phyloP scores from a whole-genome alignment of 2,113 vertebrate species.

The Psilopsiagon aurifrons region DNA sequence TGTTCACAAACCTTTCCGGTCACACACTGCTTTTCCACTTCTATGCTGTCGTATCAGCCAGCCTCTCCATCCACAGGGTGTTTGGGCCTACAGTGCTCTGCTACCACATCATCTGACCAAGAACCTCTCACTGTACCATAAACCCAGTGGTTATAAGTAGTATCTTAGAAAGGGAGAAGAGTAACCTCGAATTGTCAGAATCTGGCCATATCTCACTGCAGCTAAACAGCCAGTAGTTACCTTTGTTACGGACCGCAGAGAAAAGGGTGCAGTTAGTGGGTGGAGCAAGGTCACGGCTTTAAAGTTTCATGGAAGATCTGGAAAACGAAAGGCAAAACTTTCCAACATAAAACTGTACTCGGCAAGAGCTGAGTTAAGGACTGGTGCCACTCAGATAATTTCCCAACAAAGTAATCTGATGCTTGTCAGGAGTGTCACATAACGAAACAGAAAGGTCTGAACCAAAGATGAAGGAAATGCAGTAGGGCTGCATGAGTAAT shows the following conservation, averaged over 20 bases:
- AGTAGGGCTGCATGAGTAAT: background rate
- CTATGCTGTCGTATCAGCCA: rapidly evolving
- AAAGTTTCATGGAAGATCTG: background rate
- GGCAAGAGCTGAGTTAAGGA: background rate
- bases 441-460: background rate
- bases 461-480: background rate
- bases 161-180: background rate
- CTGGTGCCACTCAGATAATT: background rate
- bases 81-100: background rate
- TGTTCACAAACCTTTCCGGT: background rate
- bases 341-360: background rate
- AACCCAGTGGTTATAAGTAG: background rate
- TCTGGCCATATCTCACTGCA: background rate
- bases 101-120: background rate
- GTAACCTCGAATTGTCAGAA: background rate
- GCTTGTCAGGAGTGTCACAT: background rate
- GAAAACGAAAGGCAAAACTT: background rate
- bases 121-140: background rate
- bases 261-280: background rate
- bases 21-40: background rate
- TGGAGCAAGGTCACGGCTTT: background rate
- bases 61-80: background rate
- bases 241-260: background rate
- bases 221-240: background rate
- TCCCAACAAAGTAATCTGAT: background rate